Percentiles rank a stretch among this genome's conserved stretches.
Conservation (phyloP, 30 jellyfish, hydroid and myxozoan species). For the Cassiopea xamachana region DNA sequence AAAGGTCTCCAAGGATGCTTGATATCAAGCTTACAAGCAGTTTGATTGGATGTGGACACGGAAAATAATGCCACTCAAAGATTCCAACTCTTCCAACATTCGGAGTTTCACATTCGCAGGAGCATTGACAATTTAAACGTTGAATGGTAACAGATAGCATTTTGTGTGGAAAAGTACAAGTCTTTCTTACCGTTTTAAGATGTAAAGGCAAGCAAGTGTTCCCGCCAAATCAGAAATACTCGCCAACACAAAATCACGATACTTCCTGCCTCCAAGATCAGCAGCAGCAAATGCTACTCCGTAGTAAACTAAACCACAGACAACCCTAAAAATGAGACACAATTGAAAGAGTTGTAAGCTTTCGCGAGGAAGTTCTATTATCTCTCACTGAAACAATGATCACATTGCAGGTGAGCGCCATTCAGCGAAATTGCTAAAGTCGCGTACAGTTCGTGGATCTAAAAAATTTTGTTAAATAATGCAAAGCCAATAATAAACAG, state of each 20-base stretch:
- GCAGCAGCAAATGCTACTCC: conserved; percentile 80
- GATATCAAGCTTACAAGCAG: no score
- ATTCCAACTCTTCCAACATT: no score
- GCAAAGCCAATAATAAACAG: not conserved
- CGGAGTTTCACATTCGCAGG: no score
- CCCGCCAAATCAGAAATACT: conserved; percentile 80
- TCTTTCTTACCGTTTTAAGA: conserved; percentile 25
- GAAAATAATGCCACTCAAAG: no score
- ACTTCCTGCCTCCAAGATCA: conserved; percentile 76
- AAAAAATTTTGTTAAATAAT: not conserved
- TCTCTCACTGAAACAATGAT: not conserved
- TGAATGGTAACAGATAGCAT: no score
- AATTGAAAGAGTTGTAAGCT: not conserved
- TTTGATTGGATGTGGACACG: no score
- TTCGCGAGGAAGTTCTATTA: not conserved
- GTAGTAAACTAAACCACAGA: conserved; percentile 55
- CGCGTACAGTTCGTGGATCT: not conserved
- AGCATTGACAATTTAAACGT: no score
- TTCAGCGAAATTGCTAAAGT: not conserved
- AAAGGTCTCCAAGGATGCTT: no score
- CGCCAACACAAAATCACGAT: conserved; percentile 52
- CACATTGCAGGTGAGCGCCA: not conserved
- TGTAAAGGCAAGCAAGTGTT: conserved; percentile 31
- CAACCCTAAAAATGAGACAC: conserved; percentile 26
- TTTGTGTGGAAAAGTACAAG: no score